phyloP scores from a whole-genome alignment of 1,140 invertebrate species.

The Melitaea cinxia region DNA sequence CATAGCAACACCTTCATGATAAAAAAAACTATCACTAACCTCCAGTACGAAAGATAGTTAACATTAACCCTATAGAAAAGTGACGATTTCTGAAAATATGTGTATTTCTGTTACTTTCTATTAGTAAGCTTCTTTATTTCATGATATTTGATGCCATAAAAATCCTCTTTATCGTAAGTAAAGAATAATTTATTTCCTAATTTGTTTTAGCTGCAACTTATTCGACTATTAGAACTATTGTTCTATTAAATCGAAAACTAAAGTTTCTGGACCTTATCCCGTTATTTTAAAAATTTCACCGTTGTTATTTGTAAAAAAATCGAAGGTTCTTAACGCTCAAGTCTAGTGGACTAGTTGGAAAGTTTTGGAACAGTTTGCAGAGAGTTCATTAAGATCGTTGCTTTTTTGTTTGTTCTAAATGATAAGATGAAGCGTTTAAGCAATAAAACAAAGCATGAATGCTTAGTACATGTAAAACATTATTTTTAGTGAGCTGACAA shows the following conservation, averaged over 20 bases:
- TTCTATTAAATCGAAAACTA: constrained; percentile 34
- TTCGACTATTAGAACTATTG: constrained; percentile 33
- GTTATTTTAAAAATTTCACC: constrained; percentile 43
- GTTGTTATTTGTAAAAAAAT: constrained; percentile 55
- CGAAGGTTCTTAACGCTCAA: constrained; percentile 62
- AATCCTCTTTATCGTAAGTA: too few species aligned
- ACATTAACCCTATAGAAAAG: too few species aligned
- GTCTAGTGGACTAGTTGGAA: constrained; percentile 61
- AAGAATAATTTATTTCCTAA: too few species aligned
- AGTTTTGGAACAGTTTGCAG: constrained; percentile 68
- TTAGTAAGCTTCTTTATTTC: too few species aligned
- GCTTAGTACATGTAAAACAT: too few species aligned
- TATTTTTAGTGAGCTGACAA: too few species aligned
- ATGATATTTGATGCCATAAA: too few species aligned
- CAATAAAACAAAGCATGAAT: background rate
- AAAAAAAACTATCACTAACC: too few species aligned
- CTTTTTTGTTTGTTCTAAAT: constrained; percentile 41
- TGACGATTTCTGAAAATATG: too few species aligned
- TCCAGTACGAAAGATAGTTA: too few species aligned
- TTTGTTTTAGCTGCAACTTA: background rate
- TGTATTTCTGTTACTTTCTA: too few species aligned
- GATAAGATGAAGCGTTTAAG: constrained; percentile 19
- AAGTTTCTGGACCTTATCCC: constrained; percentile 45
- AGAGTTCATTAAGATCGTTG: constrained; percentile 72
- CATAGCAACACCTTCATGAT: too few species aligned